These are phyloP conservation scores for Drosophila austrosaltans DNA, from an alignment of 2,888 invertebrate genomes.

Conservation along the genomic window DNA sequence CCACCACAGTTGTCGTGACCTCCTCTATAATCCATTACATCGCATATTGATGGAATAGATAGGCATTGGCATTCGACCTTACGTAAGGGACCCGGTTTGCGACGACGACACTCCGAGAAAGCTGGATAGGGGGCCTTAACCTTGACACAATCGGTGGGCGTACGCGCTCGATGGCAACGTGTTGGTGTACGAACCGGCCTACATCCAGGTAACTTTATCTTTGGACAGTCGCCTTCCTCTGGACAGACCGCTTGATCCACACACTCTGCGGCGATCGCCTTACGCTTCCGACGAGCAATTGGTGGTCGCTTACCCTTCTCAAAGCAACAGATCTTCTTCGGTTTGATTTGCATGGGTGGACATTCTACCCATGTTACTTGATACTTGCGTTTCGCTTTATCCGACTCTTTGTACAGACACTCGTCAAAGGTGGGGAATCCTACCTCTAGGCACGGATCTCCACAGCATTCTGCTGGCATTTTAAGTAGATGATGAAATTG, in stretches of 20 bases:
- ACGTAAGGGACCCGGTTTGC: conserved; percentile 8
- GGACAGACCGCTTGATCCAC: neutral
- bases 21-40: neutral
- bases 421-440: conserved; percentile 23
- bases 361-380: conserved; percentile 78
- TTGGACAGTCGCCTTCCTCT: conserved; percentile 31
- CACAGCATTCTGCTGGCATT: conserved; percentile 19
- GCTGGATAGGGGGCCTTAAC: conserved; percentile 61
- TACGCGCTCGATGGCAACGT: conserved; percentile 19
- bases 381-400: conserved; percentile 67
- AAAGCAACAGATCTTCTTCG: conserved; percentile 63
- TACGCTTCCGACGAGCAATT: conserved; percentile 42
- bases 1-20: neutral
- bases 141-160: conserved; percentile 39
- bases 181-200: neutral
- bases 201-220: conserved; percentile 38
- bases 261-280: conserved; percentile 3
- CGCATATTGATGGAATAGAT: conserved; percentile 32
- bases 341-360: conserved; percentile 55
- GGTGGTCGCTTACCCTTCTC: conserved; percentile 34
- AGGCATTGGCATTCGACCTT: conserved; percentile 51
- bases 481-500: conserved; percentile 35
- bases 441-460: conserved; percentile 13
- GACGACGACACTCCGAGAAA: conserved; percentile 50
- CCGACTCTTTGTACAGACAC: conserved; percentile 43